Conservation (phyloP, 2,113 vertebrate genomes). For the Arizona elegans region DNA sequence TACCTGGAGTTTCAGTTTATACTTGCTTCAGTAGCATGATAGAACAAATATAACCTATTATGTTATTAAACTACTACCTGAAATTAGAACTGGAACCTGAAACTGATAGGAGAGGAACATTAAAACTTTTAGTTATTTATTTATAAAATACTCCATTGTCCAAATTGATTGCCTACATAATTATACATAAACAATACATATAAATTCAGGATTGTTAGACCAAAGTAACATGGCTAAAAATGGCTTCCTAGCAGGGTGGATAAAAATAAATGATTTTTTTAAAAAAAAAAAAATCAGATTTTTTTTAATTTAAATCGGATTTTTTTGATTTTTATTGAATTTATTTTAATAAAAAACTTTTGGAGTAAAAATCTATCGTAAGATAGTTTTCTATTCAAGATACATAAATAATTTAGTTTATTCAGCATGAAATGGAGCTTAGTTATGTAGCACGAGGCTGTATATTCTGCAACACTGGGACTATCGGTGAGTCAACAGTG, state of each 20-base stretch:
- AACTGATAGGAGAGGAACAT: neutral
- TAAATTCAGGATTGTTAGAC: neutral
- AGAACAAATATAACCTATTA: neutral
- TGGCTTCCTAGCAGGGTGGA: neutral
- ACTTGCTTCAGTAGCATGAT: neutral
- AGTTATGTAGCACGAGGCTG: no score
- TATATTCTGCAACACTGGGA: no score
- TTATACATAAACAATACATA: neutral
- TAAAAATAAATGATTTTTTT: no score
- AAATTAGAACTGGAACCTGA: neutral
- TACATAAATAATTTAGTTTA: no score
- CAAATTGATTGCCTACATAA: neutral
- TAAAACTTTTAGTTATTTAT: neutral
- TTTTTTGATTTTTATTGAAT: no score
- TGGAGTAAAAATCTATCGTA: no score
- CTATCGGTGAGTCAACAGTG: no score
- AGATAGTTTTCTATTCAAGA: no score
- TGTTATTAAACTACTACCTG: neutral
- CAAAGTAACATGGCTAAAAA: neutral
- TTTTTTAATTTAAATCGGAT: no score
- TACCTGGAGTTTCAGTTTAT: neutral
- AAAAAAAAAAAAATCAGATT: no score
- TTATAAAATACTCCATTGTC: neutral
- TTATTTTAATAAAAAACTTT: no score
- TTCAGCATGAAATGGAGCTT: no score